These are phyloP conservation scores for Virgularia gustaviana DNA, from an alignment of 92 coral and sea anemone species.

Conservation along the genomic window DNA sequence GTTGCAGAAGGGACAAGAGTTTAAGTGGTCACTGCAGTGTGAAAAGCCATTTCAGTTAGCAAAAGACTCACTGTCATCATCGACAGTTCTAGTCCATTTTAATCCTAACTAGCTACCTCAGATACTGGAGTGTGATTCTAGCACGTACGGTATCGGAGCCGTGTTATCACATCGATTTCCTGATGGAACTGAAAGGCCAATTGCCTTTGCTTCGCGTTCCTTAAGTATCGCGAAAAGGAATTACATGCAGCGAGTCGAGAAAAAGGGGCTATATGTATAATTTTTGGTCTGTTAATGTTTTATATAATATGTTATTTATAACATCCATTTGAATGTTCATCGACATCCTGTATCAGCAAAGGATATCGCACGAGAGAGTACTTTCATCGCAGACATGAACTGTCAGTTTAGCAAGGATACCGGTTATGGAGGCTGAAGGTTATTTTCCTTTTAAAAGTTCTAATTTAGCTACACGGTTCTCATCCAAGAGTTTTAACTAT, in stretches of 20 bases:
- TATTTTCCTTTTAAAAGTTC: conserved; percentile 23
- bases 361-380: no score
- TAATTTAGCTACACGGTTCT: conserved; percentile 32
- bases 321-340: no score
- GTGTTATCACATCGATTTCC: background rate
- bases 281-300: no score
- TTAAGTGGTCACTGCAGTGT: background rate
- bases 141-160: background rate
- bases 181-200: background rate
- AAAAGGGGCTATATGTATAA: no score
- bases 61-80: conserved; percentile 42
- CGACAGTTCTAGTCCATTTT: conserved; percentile 21
- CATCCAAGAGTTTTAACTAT: conserved; percentile 42
- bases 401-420: conserved; percentile 42
- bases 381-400: conserved; percentile 31
- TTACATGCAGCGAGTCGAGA: no score
- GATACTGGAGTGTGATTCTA: background rate
- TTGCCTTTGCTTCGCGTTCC: background rate
- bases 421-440: conserved; percentile 38
- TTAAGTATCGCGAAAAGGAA: no score
- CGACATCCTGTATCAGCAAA: no score
- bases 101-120: conserved; percentile 1
- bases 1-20: background rate
- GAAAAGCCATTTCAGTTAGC: conserved; percentile 9
- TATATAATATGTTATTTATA: no score